Percentiles rank a stretch among this genome's conserved stretches.
Evolutionary conservation across 2,797 vertebrate genomes (phyloP).

Genomic region (Chanos chanos): DNA sequence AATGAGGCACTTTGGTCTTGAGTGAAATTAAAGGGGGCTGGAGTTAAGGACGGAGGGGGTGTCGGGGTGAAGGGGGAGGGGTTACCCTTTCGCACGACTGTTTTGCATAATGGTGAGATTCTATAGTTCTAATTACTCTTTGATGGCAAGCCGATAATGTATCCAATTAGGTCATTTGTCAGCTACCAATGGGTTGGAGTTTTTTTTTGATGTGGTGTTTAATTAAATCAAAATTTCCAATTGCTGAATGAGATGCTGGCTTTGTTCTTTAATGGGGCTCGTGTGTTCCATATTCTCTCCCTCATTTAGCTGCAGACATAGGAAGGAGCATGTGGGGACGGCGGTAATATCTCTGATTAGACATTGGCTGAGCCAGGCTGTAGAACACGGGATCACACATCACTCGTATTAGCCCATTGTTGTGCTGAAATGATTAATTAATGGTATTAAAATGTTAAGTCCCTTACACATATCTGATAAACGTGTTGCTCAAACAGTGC

Average conservation of each 20-base stretch:
- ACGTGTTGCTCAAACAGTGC: slow-evolving; percentile 53
- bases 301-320: slow-evolving; percentile 36
- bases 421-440: slow-evolving; percentile 61
- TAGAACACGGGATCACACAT: slow-evolving; percentile 36
- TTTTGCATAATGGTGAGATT: slow-evolving; percentile 77
- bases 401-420: slow-evolving; percentile 55
- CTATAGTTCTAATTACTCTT: slow-evolving; percentile 80
- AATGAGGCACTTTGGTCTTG: slow-evolving; percentile 73
- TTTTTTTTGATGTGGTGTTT: slow-evolving; percentile 74
- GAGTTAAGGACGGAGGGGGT: slow-evolving; percentile 44
- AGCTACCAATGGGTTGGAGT: slow-evolving; percentile 49
- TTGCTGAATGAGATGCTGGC: slow-evolving; percentile 69
- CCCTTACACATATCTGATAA: slow-evolving; percentile 58
- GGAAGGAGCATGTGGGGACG: background rate
- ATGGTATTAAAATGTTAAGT: slow-evolving; percentile 57
- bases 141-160: slow-evolving; percentile 78
- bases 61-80: slow-evolving; percentile 33
- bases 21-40: slow-evolving; percentile 63
- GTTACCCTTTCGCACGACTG: slow-evolving; percentile 48
- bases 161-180: slow-evolving; percentile 78
- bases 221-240: slow-evolving; percentile 80
- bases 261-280: slow-evolving; percentile 68
- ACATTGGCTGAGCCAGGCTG: slow-evolving; percentile 19
- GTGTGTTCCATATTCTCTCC: slow-evolving; percentile 47
- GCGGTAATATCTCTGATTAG: slow-evolving; percentile 24